phyloP scores from a whole-genome alignment of 2,888 invertebrate genomes.

The Coelinius sp. region DNA sequence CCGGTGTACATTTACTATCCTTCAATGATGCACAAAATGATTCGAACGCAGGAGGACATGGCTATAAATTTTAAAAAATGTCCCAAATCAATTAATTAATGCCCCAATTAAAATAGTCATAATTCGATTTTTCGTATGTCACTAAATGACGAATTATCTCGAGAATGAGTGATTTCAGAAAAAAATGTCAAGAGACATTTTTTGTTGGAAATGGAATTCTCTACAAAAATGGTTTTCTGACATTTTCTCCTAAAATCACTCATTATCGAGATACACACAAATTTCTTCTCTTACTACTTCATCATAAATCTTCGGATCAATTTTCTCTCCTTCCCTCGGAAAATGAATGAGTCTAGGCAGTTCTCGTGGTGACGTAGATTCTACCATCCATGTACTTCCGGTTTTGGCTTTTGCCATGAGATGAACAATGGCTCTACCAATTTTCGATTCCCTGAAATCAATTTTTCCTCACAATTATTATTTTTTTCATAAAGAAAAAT shows the following conservation, averaged over 20 bases:
- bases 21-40: background rate
- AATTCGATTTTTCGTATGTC: too few relatives aligned
- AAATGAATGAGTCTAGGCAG: constrained; percentile 53
- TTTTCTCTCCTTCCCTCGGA: constrained; percentile 35
- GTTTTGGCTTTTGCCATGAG: constrained; percentile 54
- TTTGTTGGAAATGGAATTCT: too few relatives aligned
- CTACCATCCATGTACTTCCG: constrained; percentile 60
- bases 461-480: too few relatives aligned
- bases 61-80: constrained; percentile 35
- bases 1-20: background rate
- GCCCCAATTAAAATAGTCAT: too few relatives aligned
- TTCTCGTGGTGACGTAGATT: constrained; percentile 55
- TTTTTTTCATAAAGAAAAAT: too few relatives aligned
- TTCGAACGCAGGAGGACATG: background rate
- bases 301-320: constrained; percentile 38
- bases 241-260: too few relatives aligned
- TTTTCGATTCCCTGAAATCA: constrained; percentile 43
- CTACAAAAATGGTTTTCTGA: too few relatives aligned
- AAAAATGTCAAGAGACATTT: too few relatives aligned
- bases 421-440: constrained; percentile 55
- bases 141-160: too few relatives aligned
- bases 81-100: background rate
- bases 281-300: constrained; percentile 19
- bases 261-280: too few relatives aligned
- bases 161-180: too few relatives aligned